A percentile compares a stretch with the other conserved stretches of the same genome.
Evolutionary conservation across 2,888 invertebrate genomes (phyloP).

Genomic region (Sepioteuthis lessoniana): DNA sequence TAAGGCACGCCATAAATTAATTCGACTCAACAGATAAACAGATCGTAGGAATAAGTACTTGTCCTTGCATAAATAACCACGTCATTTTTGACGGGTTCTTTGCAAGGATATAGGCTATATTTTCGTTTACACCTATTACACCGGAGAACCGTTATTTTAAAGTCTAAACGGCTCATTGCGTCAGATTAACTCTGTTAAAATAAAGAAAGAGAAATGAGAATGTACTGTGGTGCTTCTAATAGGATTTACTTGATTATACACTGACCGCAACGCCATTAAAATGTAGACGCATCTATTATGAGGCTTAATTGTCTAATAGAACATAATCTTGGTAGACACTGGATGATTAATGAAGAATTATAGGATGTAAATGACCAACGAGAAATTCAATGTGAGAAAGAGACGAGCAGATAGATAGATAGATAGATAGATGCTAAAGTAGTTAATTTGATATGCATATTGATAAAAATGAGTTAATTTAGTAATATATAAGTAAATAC

Average conservation of each 20-base stretch:
- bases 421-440: neutral
- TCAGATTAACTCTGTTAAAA: neutral
- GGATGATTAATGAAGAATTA: neutral
- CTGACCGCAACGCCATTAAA: neutral
- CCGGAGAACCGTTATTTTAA: neutral
- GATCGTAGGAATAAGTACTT: neutral
- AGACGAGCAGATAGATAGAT: accelerated
- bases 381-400: neutral
- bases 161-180: neutral
- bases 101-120: neutral
- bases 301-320: neutral
- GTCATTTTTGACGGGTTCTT: neutral
- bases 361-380: neutral
- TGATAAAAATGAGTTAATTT: too few relatives aligned
- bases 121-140: neutral
- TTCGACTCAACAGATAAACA: too few relatives aligned
- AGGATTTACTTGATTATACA: neutral
- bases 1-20: too few relatives aligned
- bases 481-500: too few relatives aligned
- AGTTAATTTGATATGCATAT: neutral
- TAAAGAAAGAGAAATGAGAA: neutral
- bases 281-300: neutral
- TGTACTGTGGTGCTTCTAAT: neutral
- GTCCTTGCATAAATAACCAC: neutral
- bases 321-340: neutral